These are phyloP conservation scores for Erebia epiphron DNA, from an alignment of 2,888 invertebrate genomes.

Conservation along the genomic window DNA sequence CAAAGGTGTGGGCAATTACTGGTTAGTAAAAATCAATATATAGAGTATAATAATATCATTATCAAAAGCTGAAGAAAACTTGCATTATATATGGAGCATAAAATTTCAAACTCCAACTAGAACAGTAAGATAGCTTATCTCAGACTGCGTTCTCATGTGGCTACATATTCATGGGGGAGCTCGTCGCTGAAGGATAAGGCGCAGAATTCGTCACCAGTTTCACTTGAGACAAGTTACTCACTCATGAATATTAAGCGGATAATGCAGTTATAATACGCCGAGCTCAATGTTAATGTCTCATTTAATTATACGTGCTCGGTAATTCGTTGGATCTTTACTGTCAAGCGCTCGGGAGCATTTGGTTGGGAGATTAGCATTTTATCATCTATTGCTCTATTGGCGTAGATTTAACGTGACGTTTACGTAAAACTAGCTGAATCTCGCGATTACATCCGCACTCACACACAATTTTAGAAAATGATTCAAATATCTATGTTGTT, in stretches of 20 bases:
- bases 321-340: conserved; percentile 54
- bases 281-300: conserved; percentile 57
- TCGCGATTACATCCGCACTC: no score
- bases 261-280: conserved; percentile 75
- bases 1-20: no score
- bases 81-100: conserved; percentile 17
- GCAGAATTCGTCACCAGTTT: conserved; percentile 66
- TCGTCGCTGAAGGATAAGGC: conserved; percentile 62
- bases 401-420: conserved; percentile 11
- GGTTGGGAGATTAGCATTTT: conserved; percentile 42
- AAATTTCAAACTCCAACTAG: conserved; percentile 24
- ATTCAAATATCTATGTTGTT: not conserved
- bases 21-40: no score
- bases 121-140: conserved; percentile 49
- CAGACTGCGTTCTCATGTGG: conserved; percentile 48
- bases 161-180: conserved; percentile 71
- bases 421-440: not conserved
- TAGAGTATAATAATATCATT: not conserved
- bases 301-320: conserved; percentile 59
- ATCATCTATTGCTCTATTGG: conserved; percentile 40
- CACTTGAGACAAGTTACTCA: conserved; percentile 57
- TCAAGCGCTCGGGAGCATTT: conserved; percentile 32
- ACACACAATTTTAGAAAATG: no score
- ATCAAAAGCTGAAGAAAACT: conserved; percentile 17
- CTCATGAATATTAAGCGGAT: conserved; percentile 76